These are phyloP conservation scores for Mystacornis crossleyi DNA, from an alignment of 2,113 vertebrate genomes.

Conservation along the genomic window DNA sequence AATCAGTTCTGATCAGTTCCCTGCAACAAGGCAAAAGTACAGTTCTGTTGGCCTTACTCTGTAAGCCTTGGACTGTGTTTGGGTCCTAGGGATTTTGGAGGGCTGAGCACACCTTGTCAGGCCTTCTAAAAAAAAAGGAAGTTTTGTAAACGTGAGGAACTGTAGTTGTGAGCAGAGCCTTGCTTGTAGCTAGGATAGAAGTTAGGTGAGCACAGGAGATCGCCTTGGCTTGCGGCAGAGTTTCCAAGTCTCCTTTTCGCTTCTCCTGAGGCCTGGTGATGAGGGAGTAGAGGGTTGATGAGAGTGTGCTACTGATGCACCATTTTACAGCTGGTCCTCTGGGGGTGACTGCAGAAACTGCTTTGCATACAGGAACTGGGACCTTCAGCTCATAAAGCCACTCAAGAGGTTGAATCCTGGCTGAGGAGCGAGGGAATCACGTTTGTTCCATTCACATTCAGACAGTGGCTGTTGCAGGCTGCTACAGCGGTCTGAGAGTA, in stretches of 20 bases:
- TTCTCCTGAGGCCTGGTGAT: background rate
- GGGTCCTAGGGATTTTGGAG: background rate
- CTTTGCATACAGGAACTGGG: background rate
- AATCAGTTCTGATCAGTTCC: background rate
- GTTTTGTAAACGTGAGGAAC: background rate
- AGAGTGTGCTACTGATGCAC: background rate
- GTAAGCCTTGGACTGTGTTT: background rate
- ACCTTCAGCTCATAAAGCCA: background rate
- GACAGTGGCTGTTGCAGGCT: background rate
- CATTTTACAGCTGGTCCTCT: background rate
- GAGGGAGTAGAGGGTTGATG: rapidly evolving
- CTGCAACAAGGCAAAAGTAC: background rate
- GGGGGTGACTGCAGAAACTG: background rate
- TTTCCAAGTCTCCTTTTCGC: background rate
- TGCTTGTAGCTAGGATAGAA: background rate
- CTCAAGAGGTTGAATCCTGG: background rate
- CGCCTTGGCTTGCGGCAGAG: background rate
- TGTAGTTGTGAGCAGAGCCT: background rate
- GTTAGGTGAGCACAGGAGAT: background rate
- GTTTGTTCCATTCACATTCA: background rate
- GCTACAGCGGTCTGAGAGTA: background rate
- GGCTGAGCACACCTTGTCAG: background rate
- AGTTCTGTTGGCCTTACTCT: background rate
- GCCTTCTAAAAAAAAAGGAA: background rate
- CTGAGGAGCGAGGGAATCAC: rapidly evolving